Conservation (phyloP, 2,888 invertebrate genomes). For the Hydriomena furcata region DNA sequence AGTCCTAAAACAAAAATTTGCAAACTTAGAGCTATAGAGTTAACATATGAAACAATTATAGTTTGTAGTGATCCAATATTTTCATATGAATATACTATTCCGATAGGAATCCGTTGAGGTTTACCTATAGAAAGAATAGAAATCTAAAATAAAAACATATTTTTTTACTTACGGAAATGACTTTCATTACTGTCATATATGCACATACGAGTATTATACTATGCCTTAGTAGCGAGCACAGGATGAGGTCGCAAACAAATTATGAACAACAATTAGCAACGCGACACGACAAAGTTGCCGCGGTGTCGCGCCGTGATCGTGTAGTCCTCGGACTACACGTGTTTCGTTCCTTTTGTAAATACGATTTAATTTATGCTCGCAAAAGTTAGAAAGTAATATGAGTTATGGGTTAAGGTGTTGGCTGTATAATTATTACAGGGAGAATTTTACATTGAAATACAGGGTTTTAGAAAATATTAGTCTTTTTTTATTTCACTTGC, state of each 20-base stretch:
- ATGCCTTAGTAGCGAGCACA: conserved; percentile 12
- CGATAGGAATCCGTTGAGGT: no score
- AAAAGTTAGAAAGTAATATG: conserved; percentile 24
- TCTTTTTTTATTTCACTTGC: no score
- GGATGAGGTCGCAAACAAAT: conserved; percentile 58
- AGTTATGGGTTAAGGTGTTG: conserved; percentile 24
- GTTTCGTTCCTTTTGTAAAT: conserved; percentile 44
- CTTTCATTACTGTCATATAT: background rate
- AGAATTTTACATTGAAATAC: background rate
- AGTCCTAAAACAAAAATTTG: no score
- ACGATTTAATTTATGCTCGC: conserved; percentile 32
- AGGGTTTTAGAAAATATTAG: no score
- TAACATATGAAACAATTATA: no score
- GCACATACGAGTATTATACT: conserved; percentile 15
- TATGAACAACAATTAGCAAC: conserved; percentile 72
- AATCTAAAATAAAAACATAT: no score
- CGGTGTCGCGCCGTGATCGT: conserved; percentile 36
- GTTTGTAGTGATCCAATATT: no score
- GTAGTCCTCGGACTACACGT: conserved; percentile 40
- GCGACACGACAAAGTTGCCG: conserved; percentile 50
- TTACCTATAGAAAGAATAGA: no score
- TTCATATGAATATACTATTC: no score
- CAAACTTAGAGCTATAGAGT: no score
- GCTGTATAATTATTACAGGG: conserved; percentile 1
- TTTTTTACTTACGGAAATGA: no score